Conservation (phyloP, 2,113 vertebrate species). For the Corvus cornix region DNA sequence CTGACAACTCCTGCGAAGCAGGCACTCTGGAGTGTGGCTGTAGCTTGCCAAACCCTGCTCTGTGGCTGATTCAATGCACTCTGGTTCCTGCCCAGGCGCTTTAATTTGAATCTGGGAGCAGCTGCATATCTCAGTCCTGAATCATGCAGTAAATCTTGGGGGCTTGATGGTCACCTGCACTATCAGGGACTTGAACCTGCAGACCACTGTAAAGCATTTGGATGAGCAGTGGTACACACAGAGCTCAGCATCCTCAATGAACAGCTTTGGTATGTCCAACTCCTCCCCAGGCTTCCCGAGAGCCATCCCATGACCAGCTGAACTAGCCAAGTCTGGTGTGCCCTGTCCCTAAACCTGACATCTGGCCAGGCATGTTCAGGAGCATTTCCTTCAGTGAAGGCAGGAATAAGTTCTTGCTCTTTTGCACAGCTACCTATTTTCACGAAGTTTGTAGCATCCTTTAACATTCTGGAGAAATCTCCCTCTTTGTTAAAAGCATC, state of each 20-base stretch:
- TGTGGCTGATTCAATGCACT: neutral
- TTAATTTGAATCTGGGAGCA: neutral
- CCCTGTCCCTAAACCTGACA: neutral
- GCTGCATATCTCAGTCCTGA: neutral
- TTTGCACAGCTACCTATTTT: neutral
- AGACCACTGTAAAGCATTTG: neutral
- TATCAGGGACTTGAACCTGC: neutral
- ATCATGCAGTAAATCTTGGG: neutral
- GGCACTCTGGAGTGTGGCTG: neutral
- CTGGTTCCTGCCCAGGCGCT: neutral
- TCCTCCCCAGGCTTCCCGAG: neutral
- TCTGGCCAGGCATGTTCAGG: fast-evolving
- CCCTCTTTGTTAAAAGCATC: neutral
- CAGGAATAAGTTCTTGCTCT: neutral
- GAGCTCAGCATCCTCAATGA: neutral
- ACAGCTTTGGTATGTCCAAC: neutral
- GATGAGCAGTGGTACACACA: neutral
- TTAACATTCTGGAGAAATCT: neutral
- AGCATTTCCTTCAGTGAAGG: neutral
- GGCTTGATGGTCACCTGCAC: neutral
- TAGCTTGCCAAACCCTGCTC: neutral
- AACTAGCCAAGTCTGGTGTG: neutral
- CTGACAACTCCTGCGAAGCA: neutral
- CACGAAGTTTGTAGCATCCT: neutral
- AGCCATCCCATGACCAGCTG: neutral